phyloP scores from a whole-genome alignment of 1,140 invertebrate species.

The Plodia interpunctella region DNA sequence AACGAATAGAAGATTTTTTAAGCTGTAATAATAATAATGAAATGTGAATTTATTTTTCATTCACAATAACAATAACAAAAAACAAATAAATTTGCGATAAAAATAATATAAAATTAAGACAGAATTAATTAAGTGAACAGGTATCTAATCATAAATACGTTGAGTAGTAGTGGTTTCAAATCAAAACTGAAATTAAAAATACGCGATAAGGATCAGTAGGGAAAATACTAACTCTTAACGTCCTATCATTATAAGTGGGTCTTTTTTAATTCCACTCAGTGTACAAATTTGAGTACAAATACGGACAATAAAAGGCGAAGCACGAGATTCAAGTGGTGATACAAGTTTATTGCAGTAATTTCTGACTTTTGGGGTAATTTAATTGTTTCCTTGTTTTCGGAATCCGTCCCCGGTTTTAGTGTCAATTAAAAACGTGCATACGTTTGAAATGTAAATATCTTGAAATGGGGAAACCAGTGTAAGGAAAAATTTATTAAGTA shows the following conservation, averaged over 20 bases:
- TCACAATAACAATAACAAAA: no score
- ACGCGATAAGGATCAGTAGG: neutral
- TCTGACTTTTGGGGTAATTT: slow-evolving; percentile 56
- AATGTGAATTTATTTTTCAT: no score
- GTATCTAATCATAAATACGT: no score
- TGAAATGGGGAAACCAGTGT: no score
- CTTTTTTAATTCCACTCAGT: slow-evolving; percentile 12
- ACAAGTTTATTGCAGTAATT: slow-evolving; percentile 49
- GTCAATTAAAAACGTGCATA: neutral
- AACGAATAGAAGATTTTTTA: no score
- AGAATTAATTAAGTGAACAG: no score
- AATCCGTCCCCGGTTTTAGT: neutral
- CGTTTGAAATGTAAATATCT: no score
- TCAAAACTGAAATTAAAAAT: no score
- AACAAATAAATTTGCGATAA: no score
- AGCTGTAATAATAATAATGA: no score
- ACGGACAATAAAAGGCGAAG: slow-evolving; percentile 23
- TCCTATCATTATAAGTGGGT: slow-evolving; percentile 18
- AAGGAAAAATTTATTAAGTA: no score
- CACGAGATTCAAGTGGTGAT: slow-evolving; percentile 39
- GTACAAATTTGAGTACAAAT: slow-evolving; percentile 4
- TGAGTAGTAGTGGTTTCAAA: neutral
- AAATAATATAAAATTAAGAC: no score
- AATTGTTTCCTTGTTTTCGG: slow-evolving; percentile 36
- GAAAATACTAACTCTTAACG: slow-evolving; percentile 13